These are phyloP conservation scores for Phoxinus phoxinus DNA, from an alignment of 2,113 vertebrate genomes.

Conservation along the genomic window DNA sequence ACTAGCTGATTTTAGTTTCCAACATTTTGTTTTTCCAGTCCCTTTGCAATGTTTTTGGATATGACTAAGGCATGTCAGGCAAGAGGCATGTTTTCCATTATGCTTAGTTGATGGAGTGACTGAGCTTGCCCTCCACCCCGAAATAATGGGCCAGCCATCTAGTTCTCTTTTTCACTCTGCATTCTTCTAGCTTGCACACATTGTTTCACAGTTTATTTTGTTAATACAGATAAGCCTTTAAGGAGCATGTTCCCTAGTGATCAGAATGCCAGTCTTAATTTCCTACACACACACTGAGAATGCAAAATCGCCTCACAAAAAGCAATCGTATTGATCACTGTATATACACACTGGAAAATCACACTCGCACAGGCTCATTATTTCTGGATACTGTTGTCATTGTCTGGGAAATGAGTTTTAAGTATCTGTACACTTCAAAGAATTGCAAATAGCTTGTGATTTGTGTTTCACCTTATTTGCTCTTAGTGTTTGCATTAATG, in stretches of 20 bases:
- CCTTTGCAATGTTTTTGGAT: slow-evolving; percentile 26
- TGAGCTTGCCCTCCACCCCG: background rate
- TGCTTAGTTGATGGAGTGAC: background rate
- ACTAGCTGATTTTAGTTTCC: slow-evolving; percentile 7
- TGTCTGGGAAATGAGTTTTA: slow-evolving; percentile 20
- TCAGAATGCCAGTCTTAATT: slow-evolving; percentile 19
- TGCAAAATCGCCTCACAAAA: background rate
- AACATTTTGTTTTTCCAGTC: background rate
- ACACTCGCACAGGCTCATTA: slow-evolving; percentile 10
- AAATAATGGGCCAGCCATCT: slow-evolving; percentile 8
- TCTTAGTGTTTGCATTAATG: slow-evolving; percentile 10
- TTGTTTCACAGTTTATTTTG: slow-evolving; percentile 37
- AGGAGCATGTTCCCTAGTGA: slow-evolving; percentile 19
- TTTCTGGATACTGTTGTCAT: slow-evolving; percentile 30
- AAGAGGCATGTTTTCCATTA: slow-evolving; percentile 37
- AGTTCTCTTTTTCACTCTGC: background rate
- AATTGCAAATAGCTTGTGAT: slow-evolving; percentile 23
- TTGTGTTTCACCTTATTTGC: slow-evolving; percentile 9
- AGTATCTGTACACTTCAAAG: slow-evolving; percentile 18
- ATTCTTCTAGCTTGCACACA: background rate
- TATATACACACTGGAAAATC: background rate
- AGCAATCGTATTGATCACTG: background rate
- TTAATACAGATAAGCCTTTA: slow-evolving; percentile 45
- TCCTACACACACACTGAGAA: background rate
- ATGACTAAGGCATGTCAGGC: slow-evolving; percentile 39